Evolutionary conservation across 1,140 invertebrate genomes (phyloP), one percentile per base, ranked within the genome.

Genomic region (Drosophila busckii): DNA sequence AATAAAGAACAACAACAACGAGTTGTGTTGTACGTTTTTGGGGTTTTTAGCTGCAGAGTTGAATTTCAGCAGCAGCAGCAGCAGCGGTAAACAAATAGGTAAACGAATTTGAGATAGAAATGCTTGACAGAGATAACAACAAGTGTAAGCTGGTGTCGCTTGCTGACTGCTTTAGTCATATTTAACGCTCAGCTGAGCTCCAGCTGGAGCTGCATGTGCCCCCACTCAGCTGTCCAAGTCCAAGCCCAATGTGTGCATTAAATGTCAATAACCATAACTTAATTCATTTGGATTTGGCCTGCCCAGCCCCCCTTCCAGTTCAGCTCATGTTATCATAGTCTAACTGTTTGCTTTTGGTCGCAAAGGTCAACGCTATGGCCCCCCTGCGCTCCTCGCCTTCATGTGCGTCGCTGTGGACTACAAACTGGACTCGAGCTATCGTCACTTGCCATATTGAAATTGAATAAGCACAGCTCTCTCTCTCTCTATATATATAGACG

Each of bases 191-290:
- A 63, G 40, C 45, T 53, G 49, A 41, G 29, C 48, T 60, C 34
- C 28, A 50, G 16, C 32, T 17, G n/a, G 23, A 19, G 20, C 7
- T 26, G 13, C 13, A 12, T 25, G 20, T 23, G 20, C 22, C 31
- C n/a, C 37, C 37, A 41, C 20, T 35, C 32, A 35, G 16, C 32
- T 9, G 26, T 29, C 54, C 40, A 38, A 35, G 55, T 31, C 7
- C 3, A 13, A 45, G 38, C n/a, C n/a, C 26, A 48, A 23, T 52
- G 58, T 62, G 58, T 66, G 63, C 64, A 67, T 67, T 67, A 58
- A 67, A 67, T 67, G 64, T 67, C 64, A 67, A 67, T 67, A 67
- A 52, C 40, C 64, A 67, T 67, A 67, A 63, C 59, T 67, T 62
- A 67, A 67, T 67, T 63, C 64, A 67, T 58, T 65, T 65, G 15